phyloP scores from a whole-genome alignment of 2,797 vertebrate species.

The Pseudochirops corinnae region DNA sequence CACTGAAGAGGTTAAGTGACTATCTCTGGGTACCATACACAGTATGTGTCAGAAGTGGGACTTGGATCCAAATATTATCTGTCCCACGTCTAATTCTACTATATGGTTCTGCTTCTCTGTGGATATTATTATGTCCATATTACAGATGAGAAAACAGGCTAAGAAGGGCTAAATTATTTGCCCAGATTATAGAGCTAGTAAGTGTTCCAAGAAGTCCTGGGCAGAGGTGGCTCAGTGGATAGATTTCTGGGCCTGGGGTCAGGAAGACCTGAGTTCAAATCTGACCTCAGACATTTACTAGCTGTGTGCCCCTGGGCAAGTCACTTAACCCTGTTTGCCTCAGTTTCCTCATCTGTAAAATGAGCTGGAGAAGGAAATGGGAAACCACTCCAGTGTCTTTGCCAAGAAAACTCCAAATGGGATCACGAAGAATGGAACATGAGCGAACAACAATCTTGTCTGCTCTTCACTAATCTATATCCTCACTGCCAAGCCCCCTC shows the following conservation, averaged over 20 bases:
- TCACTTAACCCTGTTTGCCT: not conserved
- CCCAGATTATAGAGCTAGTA: not conserved
- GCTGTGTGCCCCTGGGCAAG: not conserved
- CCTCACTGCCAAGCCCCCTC: not conserved
- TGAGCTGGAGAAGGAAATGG: not conserved
- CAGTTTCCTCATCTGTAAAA: not conserved
- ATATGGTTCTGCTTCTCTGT: not conserved
- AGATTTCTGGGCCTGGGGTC: not conserved
- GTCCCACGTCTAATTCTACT: not conserved
- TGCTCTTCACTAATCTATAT: not conserved
- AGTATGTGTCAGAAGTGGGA: not conserved
- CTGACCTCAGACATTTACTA: not conserved
- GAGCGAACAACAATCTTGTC: not conserved
- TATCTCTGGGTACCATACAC: not conserved
- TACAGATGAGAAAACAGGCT: not conserved
- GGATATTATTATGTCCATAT: not conserved
- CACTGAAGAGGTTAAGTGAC: not conserved
- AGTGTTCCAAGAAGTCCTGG: not conserved
- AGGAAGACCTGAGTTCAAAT: not conserved
- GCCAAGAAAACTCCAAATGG: not conserved
- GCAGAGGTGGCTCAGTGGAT: not conserved
- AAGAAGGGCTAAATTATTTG: not conserved
- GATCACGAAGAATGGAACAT: not conserved
- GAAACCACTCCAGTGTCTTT: not conserved
- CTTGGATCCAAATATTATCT: not conserved